Conservation (phyloP, 64 coral and sea anemone genomes). For the Montipora cactus region DNA sequence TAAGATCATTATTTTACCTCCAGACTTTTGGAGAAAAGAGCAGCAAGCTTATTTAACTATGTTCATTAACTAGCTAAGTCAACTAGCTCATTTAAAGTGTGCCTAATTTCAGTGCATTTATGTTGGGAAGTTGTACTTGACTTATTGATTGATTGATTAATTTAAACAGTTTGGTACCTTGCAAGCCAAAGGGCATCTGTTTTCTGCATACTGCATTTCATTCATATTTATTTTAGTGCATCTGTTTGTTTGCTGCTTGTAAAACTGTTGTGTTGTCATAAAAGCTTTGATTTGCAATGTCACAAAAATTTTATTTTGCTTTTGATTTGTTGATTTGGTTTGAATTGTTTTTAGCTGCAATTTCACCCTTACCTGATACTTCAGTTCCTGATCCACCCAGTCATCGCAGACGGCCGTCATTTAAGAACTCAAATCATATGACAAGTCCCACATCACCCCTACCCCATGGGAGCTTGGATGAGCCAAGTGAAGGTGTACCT, state of each 20-base stretch:
- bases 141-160: no score
- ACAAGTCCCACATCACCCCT: slow-evolving; percentile 21
- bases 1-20: no score
- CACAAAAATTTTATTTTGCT: neutral
- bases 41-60: no score
- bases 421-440: slow-evolving; percentile 11
- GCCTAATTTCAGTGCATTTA: no score
- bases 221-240: neutral
- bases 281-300: neutral
- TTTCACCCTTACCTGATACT: neutral
- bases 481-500: slow-evolving; percentile 9
- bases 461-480: neutral
- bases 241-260: neutral
- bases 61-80: no score
- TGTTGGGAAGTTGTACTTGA: no score
- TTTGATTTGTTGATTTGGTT: slow-evolving; percentile 16
- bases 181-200: no score
- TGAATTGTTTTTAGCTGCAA: slow-evolving; percentile 29
- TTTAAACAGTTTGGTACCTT: no score
- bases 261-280: neutral
- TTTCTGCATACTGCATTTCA: no score
- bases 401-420: neutral
- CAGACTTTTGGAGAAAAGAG: no score
- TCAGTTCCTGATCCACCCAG: slow-evolving; percentile 15
- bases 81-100: no score